A percentile compares a stretch with the other conserved stretches of the same genome.
Conservation (phyloP, 2,113 vertebrate genomes). For the Corythaeola cristata region DNA sequence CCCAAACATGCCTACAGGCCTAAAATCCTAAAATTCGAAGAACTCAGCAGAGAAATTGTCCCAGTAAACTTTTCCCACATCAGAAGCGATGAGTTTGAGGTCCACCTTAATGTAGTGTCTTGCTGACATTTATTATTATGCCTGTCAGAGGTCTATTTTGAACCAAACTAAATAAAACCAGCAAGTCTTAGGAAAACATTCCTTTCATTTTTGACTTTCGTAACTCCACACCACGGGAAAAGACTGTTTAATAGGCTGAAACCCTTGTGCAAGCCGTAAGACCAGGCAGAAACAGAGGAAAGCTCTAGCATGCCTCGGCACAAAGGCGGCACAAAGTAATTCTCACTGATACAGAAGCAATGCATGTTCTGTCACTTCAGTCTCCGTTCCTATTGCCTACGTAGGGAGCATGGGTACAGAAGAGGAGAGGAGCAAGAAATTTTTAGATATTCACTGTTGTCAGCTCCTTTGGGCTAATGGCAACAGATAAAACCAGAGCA, state of each 20-base stretch:
- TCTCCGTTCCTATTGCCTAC: background rate
- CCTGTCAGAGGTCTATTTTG: conserved; percentile 28
- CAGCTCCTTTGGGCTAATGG: background rate
- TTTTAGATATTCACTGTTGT: background rate
- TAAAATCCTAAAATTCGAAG: background rate
- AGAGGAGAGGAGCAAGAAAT: background rate
- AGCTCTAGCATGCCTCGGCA: background rate
- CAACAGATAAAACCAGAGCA: background rate
- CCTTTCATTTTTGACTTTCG: conserved; percentile 29
- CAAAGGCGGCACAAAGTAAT: background rate
- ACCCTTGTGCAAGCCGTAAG: background rate
- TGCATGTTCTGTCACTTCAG: too few relatives aligned
- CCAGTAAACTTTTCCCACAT: background rate
- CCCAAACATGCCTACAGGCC: accelerated
- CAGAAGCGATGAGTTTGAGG: background rate
- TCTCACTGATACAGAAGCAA: background rate
- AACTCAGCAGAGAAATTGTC: background rate
- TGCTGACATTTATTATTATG: background rate
- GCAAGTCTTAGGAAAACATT: conserved; percentile 52
- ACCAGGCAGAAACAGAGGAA: background rate
- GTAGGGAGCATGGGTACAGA: background rate
- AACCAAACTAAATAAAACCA: conserved; percentile 46
- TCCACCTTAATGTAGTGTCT: background rate
- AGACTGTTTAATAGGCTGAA: background rate
- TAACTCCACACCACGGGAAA: background rate